Base-by-base conservation (phyloP, 1,140 invertebrate species). In the Anagrus nilaparvatae region DNA sequence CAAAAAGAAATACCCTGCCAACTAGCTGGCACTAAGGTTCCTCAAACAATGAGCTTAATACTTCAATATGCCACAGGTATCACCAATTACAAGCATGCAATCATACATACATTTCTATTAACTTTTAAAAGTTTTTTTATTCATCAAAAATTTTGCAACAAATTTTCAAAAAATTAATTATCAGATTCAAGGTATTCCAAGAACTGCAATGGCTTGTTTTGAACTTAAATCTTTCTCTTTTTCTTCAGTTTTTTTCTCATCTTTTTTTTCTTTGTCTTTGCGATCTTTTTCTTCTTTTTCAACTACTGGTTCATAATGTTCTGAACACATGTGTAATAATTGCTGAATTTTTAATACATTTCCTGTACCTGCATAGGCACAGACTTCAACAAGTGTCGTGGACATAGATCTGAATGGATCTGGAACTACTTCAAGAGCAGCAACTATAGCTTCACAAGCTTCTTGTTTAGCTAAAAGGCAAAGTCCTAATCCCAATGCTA, bases 321-420 rank as follows among this genome's bases (percentile, higher is more conserved):
- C 94, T 18, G 92, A 96, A 65, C 96, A 99, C 51, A 99, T 92
- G 60, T 99, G 95, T 18, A 99, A 67, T 45, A 99, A 75, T 55
- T 96, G 81, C 60, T 99, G 97, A 34, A 99, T 87, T 63, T 98
- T 97, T 0, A 99, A 72, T 3, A 99, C 97, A 71, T 99, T 97
- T 2, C 97, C 97, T 33, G 97, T 98, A 45, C 94, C 96, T 8
- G 97, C 97, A 71, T 97, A 99, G 2, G 95, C 94, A 68, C 95
- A 99, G 52, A 97, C 89, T 56, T 98, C 95, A 12, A 99, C 84
- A 58, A 98, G 78, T 18, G 93, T 94, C 44, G 81, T 84, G 9
- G 94, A 90, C 75, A 94, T 87, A 5, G 90, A 93, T 55, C 82
- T 87, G 53, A 97, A 91, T 2, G 95, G 94, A 61, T 98, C 92